These are phyloP conservation scores for Drosophila anceps DNA, from an alignment of 2,888 invertebrate species.

Conservation along the genomic window DNA sequence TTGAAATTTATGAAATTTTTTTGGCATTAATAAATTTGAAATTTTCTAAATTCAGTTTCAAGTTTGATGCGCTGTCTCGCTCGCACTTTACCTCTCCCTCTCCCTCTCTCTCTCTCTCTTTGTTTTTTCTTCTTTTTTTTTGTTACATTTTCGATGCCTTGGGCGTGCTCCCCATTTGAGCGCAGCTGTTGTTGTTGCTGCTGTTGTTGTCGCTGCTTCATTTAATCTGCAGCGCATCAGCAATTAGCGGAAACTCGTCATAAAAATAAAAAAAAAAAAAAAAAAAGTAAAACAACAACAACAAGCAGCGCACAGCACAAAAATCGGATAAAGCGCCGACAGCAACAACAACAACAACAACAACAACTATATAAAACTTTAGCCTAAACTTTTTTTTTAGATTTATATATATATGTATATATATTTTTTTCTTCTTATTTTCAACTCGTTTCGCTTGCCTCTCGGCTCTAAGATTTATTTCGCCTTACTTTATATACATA, in stretches of 20 bases:
- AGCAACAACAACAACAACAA: conserved; percentile 57
- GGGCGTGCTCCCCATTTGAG: conserved; percentile 49
- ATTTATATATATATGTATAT: background rate
- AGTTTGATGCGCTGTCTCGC: background rate
- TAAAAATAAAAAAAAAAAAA: conserved; percentile 61
- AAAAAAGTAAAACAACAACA: conserved; percentile 15
- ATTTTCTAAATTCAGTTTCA: conserved; percentile 21
- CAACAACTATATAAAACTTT: conserved; percentile 55
- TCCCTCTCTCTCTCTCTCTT: too few species aligned
- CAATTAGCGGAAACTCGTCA: conserved; percentile 82
- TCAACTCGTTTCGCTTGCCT: conserved; percentile 69
- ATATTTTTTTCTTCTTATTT: conserved; percentile 38
- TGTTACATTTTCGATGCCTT: conserved; percentile 40
- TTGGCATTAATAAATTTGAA: background rate
- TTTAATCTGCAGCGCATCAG: conserved; percentile 81
- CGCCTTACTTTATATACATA: conserved; percentile 62
- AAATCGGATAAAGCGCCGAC: conserved; percentile 79
- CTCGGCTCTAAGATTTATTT: conserved; percentile 78
- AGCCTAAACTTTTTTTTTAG: conserved; percentile 63
- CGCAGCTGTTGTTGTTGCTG: conserved; percentile 51
- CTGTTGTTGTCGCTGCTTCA: conserved; percentile 46
- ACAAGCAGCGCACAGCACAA: conserved; percentile 56
- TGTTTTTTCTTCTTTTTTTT: background rate
- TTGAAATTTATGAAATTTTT: background rate
- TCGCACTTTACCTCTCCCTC: rapidly evolving